Evolutionary conservation across 2,888 invertebrate species (phyloP), one percentile per base, ranked within the genome.

Genomic region (Megalurothrips usitatus): DNA sequence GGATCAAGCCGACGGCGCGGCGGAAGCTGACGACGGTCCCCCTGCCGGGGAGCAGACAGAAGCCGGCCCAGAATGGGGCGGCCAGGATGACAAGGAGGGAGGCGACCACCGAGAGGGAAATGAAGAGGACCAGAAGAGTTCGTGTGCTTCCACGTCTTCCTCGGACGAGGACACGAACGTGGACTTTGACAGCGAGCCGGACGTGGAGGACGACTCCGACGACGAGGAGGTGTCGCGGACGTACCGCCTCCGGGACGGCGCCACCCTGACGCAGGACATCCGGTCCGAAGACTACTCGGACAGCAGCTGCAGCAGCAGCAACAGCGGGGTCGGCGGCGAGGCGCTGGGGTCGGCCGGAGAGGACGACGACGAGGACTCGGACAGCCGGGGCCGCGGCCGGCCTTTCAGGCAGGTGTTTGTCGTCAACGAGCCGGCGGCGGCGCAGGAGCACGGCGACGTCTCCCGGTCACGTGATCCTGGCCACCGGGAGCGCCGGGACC

Each of bases 301-400:
- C 80, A 48, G 78, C 81, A 58, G 81, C 82, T 17, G 83, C 84
- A 52, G 80, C 79, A 80, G 82, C 84, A n/a, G 84, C 83, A 28
- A 82, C 82, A 78, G 79, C 82, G 28, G 79, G 82, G 4, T 81
- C 82, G 3, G 79, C 79, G 83, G 23, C 82, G 83, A 34, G 80
- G 48, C 80, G 47, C 83, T 28, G 34, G 81, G 82, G 28, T 80
- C 63, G 23, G 34, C 3, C 49, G 85, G 84, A 52, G 84, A 85
- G 68, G 84, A 84, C 23, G 84, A 84, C 17, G 84, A 82, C 12
- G 83, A 84, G 58, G 83, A 84, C 75, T 84, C 83, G 78, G 81
- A 82, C 34, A 79, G 75, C 34, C 26, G 34, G 6, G 10, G 47
- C 58, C 11, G 23, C 28, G 17, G 81, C 83, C 12, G 81, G 82